Evolutionary conservation across 2,888 invertebrate genomes (phyloP).

Genomic region (Pecten maximus): DNA sequence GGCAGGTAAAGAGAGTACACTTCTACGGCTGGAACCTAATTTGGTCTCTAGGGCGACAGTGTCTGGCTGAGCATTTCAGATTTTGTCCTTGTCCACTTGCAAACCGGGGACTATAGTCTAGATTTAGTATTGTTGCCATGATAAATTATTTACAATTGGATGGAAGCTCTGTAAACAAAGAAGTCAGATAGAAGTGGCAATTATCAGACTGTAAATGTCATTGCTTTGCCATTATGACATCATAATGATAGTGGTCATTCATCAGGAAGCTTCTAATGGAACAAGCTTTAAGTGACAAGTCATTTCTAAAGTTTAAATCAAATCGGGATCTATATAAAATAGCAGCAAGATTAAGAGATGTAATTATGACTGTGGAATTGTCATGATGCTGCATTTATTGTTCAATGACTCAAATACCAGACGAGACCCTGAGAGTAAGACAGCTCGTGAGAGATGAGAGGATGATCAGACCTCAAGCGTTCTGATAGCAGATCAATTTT

Average conservation of each 20-base stretch:
- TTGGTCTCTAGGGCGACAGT: neutral
- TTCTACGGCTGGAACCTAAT: neutral
- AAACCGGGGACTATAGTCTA: neutral
- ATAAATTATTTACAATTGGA: neutral
- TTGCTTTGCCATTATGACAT: neutral
- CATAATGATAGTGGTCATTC: neutral
- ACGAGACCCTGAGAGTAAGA: neutral
- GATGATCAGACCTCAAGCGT: too few species aligned
- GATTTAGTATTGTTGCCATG: neutral
- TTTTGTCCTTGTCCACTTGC: too few species aligned
- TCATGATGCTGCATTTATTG: too few species aligned
- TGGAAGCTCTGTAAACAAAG: neutral
- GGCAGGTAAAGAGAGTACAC: too few species aligned
- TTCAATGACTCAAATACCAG: neutral
- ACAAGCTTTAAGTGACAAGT: too few species aligned
- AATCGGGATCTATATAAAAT: too few species aligned
- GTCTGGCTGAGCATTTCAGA: too few species aligned
- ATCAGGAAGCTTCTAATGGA: too few species aligned
- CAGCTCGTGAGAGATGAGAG: neutral
- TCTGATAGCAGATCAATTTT: too few species aligned
- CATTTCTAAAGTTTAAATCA: too few species aligned
- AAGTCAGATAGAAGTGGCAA: neutral
- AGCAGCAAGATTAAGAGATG: too few species aligned
- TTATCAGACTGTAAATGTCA: neutral
- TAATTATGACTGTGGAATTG: too few species aligned